Conservation (phyloP, 1,140 invertebrate genomes). For the Helicoverpa armigera region DNA sequence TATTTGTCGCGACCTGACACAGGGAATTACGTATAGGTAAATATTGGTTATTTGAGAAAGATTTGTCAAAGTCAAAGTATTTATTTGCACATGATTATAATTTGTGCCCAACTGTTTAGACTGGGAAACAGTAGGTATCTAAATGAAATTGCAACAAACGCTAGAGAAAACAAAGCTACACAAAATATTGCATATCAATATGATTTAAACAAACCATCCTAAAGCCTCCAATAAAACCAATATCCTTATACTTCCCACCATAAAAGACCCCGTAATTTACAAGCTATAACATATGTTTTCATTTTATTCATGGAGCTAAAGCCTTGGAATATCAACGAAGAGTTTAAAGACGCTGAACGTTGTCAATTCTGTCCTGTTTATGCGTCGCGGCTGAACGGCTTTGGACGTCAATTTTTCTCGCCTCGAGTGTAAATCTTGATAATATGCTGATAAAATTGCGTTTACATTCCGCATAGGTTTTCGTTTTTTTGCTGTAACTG, state of each 20-base stretch:
- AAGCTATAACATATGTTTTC: constrained; percentile 12
- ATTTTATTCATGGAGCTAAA: constrained; percentile 1
- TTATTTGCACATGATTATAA: too few species aligned
- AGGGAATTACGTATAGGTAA: too few species aligned
- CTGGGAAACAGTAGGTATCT: too few species aligned
- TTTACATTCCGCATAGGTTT: background rate
- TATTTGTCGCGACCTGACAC: too few species aligned
- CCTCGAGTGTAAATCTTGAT: background rate
- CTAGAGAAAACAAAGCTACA: too few species aligned
- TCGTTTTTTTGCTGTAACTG: too few species aligned
- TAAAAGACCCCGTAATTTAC: background rate
- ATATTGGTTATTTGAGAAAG: too few species aligned
- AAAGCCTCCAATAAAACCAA: background rate
- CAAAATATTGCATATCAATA: too few species aligned
- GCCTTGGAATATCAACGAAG: constrained; percentile 23
- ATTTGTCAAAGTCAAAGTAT: too few species aligned
- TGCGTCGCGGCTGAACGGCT: background rate
- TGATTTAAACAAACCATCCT: too few species aligned
- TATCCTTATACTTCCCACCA: background rate
- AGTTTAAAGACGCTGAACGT: background rate
- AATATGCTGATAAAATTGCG: background rate
- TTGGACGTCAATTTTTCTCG: background rate
- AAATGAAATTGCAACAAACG: too few species aligned
- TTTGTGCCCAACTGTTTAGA: too few species aligned
- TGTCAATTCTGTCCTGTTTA: background rate